A percentile compares a stretch with the other conserved stretches of the same genome.
Evolutionary conservation across 2,888 invertebrate genomes (phyloP).

Genomic region (Dryocosmus kuriphilus): DNA sequence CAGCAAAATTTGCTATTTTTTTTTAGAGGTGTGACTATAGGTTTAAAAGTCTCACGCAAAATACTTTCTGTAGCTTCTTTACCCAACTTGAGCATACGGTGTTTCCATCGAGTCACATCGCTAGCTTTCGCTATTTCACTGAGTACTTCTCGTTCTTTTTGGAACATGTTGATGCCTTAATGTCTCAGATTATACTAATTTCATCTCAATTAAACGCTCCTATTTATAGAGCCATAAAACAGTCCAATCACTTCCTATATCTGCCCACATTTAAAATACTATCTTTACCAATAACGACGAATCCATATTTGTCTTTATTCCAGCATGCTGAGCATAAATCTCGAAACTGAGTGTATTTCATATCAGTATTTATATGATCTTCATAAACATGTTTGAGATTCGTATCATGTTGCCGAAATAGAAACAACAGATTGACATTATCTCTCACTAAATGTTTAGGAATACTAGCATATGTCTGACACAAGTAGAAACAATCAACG

Average conservation of each 20-base stretch:
- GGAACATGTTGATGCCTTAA: conserved; percentile 8
- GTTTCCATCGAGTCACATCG: background rate
- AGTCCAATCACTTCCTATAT: background rate
- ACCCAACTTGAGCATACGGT: background rate
- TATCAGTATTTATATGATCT: conserved; percentile 34
- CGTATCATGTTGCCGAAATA: conserved; percentile 18
- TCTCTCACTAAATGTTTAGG: background rate
- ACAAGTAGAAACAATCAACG: no score
- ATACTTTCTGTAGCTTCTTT: conserved; percentile 7
- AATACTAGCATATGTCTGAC: background rate
- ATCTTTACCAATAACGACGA: conserved; percentile 43
- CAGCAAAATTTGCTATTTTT: background rate
- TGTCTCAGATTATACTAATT: background rate
- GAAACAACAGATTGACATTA: no score
- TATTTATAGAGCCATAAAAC: conserved; percentile 23
- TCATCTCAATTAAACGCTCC: background rate
- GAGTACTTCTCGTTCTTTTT: background rate
- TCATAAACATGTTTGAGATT: conserved; percentile 42
- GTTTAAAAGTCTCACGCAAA: conserved; percentile 11
- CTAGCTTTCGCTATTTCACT: conserved; percentile 26
- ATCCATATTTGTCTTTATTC: conserved; percentile 34
- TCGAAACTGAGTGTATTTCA: background rate
- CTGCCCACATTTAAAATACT: conserved; percentile 5
- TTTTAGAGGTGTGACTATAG: background rate
- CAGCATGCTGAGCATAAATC: conserved; percentile 29